Evolutionary conservation across 2,888 invertebrate species (phyloP).

Genomic region (Teleogryllus oceanicus): DNA sequence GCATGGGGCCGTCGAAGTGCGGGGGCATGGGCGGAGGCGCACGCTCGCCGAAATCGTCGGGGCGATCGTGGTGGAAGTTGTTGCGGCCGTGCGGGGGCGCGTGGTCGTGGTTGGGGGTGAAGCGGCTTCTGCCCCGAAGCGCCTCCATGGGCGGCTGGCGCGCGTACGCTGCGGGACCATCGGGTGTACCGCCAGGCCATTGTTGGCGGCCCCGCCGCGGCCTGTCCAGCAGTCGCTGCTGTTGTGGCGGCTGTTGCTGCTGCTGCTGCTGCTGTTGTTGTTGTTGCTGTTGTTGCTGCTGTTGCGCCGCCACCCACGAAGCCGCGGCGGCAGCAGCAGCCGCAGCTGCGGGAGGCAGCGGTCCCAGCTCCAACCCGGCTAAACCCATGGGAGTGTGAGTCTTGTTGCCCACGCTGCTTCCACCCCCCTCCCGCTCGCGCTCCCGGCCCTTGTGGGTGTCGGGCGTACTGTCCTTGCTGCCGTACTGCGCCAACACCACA

Average conservation of each 20-base stretch:
- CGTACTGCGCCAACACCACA: conserved; percentile 31
- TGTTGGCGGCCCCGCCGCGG: too few species aligned
- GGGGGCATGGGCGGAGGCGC: too few species aligned
- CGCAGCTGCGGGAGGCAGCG: too few species aligned
- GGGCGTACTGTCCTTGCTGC: conserved; percentile 22
- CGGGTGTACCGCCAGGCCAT: too few species aligned
- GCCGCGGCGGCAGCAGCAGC: too few species aligned
- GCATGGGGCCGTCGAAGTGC: too few species aligned
- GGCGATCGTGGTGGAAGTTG: too few species aligned
- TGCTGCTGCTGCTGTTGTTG: conserved; percentile 22
- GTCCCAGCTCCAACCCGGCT: neutral
- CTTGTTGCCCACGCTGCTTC: neutral
- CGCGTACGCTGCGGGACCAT: conserved; percentile 22
- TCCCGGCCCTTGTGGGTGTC: neutral
- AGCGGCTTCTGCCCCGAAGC: neutral
- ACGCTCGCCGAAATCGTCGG: too few species aligned
- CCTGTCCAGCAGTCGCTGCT: neutral
- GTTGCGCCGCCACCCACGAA: neutral
- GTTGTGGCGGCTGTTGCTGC: neutral
- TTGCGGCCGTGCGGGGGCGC: too few species aligned
- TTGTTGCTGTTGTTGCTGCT: neutral
- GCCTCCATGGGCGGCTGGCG: neutral
- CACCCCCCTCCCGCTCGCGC: neutral
- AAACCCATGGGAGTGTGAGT: neutral
- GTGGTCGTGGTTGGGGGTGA: too few species aligned